Evolutionary conservation across 2,888 invertebrate species (phyloP), one percentile per base, ranked within the genome.

Genomic region (Tiliacea aurago): DNA sequence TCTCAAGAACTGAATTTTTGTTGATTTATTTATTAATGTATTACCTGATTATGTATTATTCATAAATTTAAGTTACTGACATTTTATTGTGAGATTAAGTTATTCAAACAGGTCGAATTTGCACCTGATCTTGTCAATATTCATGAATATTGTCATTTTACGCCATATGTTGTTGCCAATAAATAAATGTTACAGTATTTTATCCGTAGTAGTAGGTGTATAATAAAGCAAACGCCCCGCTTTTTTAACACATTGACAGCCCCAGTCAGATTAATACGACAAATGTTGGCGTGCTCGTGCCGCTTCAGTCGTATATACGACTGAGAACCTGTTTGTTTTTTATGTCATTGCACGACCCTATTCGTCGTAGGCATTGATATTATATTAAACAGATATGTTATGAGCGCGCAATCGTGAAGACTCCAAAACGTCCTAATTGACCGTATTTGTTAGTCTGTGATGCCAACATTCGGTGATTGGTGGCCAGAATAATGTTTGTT

Each of bases 1-100:
- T 81, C 81, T 84, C 84, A 65, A 66, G 81, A 84, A 84, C 81
- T 84, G 81, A 81, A 47, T 74, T 68, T 81, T 61, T 0, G 37
- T 80, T 77, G 37, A 49, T 63, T 79, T 41, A 37, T 61, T 65
- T 43, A 47, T 59, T 45, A 47, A 41, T 56, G 13, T 62, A 9
- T 20, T 28, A 45, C 20, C 45, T 53, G 37, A 55, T 49, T 78
- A 73, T 68, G 37, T 62, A 64, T 68, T 62, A 1, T 66, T 55
- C 9, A 28, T 62, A 37, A 33, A 11, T 56, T 13, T 68, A 61
- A 69, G 55, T 79, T 79, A 47, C n/a, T 65, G 49, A 45, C 13
- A 68, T 58, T 45, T 23, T 43, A 18, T 53, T 73, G 58, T 64
- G 41, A 66, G 41, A 61, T 73, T 70, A 58, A 69, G 56, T 82